Conservation (phyloP, 2,797 vertebrate genomes). For the Uromys caudimaculatus region DNA sequence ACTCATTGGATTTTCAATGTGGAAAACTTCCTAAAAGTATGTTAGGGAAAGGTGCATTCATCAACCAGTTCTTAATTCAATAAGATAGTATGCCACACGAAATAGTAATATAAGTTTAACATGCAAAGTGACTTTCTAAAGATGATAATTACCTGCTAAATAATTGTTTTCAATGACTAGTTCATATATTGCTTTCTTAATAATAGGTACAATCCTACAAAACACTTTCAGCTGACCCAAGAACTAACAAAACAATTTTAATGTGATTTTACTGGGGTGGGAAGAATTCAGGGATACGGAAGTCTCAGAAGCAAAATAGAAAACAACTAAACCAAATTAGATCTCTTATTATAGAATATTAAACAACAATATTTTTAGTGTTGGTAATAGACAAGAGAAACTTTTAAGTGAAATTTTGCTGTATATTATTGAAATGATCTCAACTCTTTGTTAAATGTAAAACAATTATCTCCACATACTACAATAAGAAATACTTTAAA, state of each 20-base stretch:
- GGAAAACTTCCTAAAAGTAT: background rate
- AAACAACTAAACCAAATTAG: conserved; percentile 13
- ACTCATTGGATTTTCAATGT: background rate
- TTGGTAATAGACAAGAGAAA: background rate
- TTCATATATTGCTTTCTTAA: background rate
- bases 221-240: background rate
- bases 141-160: background rate
- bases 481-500: background rate
- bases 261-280: background rate
- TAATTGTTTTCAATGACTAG: background rate
- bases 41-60: background rate
- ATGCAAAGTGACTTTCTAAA: background rate
- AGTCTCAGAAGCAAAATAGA: background rate
- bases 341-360: background rate
- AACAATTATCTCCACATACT: background rate
- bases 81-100: background rate
- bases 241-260: background rate
- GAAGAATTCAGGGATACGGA: background rate
- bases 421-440: background rate
- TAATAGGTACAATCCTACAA: background rate
- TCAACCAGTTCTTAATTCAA: background rate
- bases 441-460: background rate
- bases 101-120: background rate
- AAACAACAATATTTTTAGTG: background rate
- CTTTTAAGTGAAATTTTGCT: background rate